phyloP scores from a whole-genome alignment of 92 coral and sea anemone species.

The Bergia puertoricense region DNA sequence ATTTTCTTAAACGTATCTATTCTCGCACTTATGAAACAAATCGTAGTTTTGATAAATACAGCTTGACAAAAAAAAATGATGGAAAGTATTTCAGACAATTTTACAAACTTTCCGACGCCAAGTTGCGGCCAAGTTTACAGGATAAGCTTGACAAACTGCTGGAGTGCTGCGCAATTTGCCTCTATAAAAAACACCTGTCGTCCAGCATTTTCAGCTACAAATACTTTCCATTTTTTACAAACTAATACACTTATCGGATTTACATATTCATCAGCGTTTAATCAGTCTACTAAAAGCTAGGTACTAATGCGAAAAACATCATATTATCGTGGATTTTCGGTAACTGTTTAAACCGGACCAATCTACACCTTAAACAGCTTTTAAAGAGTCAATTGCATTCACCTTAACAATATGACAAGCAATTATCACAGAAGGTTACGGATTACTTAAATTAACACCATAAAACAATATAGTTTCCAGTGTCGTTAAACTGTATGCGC shows the following conservation, averaged over 20 bases:
- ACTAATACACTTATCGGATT: neutral
- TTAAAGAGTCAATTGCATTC: neutral
- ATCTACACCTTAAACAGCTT: neutral
- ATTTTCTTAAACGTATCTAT: no score
- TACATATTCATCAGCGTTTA: neutral
- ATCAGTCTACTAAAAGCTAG: neutral
- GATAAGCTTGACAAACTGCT: neutral
- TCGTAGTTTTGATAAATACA: neutral
- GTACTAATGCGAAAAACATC: neutral
- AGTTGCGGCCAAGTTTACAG: neutral
- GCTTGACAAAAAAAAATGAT: neutral
- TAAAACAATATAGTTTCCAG: neutral
- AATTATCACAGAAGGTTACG: neutral
- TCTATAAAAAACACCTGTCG: neutral
- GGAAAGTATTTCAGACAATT: neutral
- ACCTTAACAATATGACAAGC: no score
- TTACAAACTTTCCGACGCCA: neutral
- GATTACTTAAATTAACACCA: neutral
- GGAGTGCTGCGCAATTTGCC: neutral
- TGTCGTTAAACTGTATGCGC: neutral
- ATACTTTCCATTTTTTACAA: neutral
- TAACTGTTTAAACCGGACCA: neutral
- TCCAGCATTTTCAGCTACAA: neutral
- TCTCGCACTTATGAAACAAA: no score
- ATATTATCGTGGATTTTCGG: neutral